phyloP scores from a whole-genome alignment of 2,888 invertebrate species.

The Nesidiocoris tenuis region DNA sequence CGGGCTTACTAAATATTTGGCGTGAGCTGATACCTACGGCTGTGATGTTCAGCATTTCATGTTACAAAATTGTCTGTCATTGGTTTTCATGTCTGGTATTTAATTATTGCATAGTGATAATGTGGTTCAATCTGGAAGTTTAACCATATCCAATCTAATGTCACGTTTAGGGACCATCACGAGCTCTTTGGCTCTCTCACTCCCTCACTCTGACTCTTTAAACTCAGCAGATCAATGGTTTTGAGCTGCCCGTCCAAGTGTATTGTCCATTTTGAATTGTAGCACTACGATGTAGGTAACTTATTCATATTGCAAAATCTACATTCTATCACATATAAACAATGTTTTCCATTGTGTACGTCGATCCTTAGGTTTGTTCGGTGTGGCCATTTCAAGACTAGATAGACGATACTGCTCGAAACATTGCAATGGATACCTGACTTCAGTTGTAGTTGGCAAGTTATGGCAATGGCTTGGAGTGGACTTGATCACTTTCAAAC shows the following conservation, averaged over 20 bases:
- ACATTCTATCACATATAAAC: too few species aligned
- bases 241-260: neutral
- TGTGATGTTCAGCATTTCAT: neutral
- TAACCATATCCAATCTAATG: neutral
- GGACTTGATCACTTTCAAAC: too few species aligned
- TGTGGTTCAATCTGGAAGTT: neutral
- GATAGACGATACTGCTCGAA: too few species aligned
- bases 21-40: neutral
- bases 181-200: neutral
- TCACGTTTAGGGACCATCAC: neutral
- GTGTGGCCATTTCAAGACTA: too few species aligned
- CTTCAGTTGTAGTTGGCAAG: too few species aligned
- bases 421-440: too few species aligned
- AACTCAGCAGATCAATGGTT: neutral
- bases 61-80: neutral
- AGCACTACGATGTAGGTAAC: too few species aligned
- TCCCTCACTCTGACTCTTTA: neutral
- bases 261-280: too few species aligned
- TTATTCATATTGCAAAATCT: too few species aligned
- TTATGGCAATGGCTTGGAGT: too few species aligned
- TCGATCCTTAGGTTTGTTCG: too few species aligned
- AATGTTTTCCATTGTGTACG: too few species aligned
- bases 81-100: constrained; percentile 3
- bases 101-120: neutral
- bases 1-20: neutral